Evolutionary conservation across 1,140 invertebrate genomes (phyloP).

Genomic region (Oryctes rhinoceros): DNA sequence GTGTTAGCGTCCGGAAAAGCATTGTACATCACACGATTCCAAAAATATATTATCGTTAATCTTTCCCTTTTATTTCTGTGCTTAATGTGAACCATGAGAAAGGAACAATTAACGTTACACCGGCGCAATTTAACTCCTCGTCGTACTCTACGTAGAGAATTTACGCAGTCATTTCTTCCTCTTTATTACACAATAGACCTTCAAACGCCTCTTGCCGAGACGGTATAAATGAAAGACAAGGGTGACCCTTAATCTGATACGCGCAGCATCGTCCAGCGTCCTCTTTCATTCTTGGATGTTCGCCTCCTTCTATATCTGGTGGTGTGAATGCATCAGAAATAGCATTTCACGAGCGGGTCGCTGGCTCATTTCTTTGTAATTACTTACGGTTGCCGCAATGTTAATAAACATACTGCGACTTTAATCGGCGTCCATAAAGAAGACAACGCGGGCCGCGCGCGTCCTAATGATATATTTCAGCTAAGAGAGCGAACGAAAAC

Average conservation of each 20-base stretch:
- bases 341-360: conserved; percentile 15
- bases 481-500: conserved; percentile 20
- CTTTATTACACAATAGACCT: background rate
- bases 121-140: too few relatives aligned
- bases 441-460: conserved; percentile 4
- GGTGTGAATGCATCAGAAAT: conserved; percentile 21
- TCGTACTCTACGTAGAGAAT: background rate
- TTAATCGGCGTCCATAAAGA: conserved; percentile 18
- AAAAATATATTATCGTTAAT: too few relatives aligned
- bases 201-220: conserved; percentile 8
- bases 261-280: background rate
- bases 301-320: background rate
- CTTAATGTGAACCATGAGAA: too few relatives aligned
- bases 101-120: too few relatives aligned
- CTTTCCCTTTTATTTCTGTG: too few relatives aligned
- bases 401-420: conserved; percentile 16
- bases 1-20: too few relatives aligned
- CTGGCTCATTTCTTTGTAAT: conserved; percentile 10
- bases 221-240: background rate
- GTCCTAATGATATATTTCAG: conserved; percentile 19
- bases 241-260: background rate
- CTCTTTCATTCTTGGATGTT: conserved; percentile 10
- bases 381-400: conserved; percentile 20
- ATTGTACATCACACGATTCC: too few relatives aligned
- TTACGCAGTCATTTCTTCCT: conserved; percentile 1